phyloP scores from a whole-genome alignment of 1,140 invertebrate species.

The Hypothenemus hampei region DNA sequence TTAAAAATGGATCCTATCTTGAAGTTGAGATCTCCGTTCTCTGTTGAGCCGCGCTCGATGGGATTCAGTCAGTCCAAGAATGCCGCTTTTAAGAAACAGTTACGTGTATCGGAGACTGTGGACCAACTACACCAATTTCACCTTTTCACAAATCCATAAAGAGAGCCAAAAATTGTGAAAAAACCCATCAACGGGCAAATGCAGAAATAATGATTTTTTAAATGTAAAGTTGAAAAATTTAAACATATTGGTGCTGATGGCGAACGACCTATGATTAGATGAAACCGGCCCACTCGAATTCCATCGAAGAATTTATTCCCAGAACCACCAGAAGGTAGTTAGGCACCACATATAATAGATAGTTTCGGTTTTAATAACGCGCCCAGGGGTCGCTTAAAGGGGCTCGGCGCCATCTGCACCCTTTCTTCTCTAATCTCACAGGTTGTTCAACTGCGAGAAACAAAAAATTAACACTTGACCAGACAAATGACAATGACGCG shows the following conservation, averaged over 20 bases:
- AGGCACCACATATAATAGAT: constrained; percentile 1
- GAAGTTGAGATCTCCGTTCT: constrained; percentile 12
- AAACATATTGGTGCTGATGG: constrained; percentile 15
- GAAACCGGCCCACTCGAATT: constrained; percentile 20
- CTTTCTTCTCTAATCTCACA: too few relatives aligned
- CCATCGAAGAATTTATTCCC: constrained; percentile 11
- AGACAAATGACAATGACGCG: too few relatives aligned
- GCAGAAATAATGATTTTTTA: too few relatives aligned
- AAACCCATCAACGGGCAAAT: too few relatives aligned
- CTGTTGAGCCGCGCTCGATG: constrained; percentile 16
- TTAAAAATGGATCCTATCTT: constrained; percentile 16
- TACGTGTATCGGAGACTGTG: constrained; percentile 3
- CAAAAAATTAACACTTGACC: too few relatives aligned
- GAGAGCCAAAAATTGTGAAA: too few relatives aligned
- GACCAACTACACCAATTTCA: constrained; percentile 3
- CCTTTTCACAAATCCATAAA: too few relatives aligned
- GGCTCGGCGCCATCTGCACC: neutral
- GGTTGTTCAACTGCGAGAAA: too few relatives aligned
- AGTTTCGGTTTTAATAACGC: constrained; percentile 13
- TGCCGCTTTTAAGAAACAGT: constrained; percentile 18
- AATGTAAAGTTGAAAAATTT: too few relatives aligned
- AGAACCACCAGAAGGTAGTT: too few relatives aligned
- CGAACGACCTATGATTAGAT: neutral
- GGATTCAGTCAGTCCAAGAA: constrained; percentile 12
- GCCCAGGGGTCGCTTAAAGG: too few relatives aligned